Conservation (phyloP, 2,888 invertebrate genomes). For the Luperina nickerlii region DNA sequence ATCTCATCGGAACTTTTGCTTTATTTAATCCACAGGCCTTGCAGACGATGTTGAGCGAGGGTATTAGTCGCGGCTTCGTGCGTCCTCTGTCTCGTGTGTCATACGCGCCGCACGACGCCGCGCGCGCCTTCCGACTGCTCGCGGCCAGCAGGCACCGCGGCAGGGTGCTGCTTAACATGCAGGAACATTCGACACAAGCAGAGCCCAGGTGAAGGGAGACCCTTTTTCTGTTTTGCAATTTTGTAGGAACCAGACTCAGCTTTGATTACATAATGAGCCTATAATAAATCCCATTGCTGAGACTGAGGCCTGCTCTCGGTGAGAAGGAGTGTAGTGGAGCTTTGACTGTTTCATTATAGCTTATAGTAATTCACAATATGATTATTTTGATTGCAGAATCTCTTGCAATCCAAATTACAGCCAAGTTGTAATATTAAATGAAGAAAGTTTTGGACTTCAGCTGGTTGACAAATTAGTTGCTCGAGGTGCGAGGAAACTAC, state of each 20-base stretch:
- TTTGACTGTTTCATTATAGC: too few relatives aligned
- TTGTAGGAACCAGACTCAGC: not conserved
- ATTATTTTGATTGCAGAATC: too few relatives aligned
- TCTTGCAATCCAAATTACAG: too few relatives aligned
- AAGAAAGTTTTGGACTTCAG: constrained; percentile 68
- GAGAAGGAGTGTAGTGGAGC: not conserved
- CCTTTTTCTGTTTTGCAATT: not conserved
- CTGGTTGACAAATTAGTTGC: constrained; percentile 71
- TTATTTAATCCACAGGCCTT: constrained; percentile 67
- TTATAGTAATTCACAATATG: too few relatives aligned
- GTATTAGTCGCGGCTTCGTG: constrained; percentile 76
- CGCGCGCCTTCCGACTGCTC: constrained; percentile 76
- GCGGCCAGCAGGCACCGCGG: constrained; percentile 78
- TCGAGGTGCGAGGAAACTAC: constrained; percentile 73
- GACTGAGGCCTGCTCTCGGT: not conserved
- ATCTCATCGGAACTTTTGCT: constrained; percentile 2
- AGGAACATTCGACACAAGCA: constrained; percentile 34
- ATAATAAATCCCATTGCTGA: not conserved
- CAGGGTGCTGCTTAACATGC: constrained; percentile 74
- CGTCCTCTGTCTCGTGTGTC: constrained; percentile 72
- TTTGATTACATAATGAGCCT: not conserved
- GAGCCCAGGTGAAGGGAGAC: constrained; percentile 64
- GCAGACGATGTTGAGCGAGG: constrained; percentile 70
- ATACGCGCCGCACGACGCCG: not conserved
- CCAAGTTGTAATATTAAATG: not conserved